Percentiles rank a stretch among this genome's conserved stretches.
phyloP scores from a whole-genome alignment of 2,113 vertebrate species.

The Phycodurus eques region DNA sequence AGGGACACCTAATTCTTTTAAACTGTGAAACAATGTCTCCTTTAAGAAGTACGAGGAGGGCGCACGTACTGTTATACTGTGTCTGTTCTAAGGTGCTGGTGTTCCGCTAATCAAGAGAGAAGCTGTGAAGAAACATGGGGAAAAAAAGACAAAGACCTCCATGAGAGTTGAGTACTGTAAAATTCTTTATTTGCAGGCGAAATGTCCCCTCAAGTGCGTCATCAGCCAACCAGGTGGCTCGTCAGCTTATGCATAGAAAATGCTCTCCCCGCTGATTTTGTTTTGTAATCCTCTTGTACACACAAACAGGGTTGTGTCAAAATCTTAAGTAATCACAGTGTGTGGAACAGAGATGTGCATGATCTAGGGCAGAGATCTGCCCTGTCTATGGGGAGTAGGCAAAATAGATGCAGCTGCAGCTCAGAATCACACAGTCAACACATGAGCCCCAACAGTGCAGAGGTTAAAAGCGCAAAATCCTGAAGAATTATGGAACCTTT shows the following conservation, averaged over 20 bases:
- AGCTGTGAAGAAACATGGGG: background rate
- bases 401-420: constrained; percentile 52
- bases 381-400: constrained; percentile 33
- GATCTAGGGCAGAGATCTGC: constrained; percentile 31
- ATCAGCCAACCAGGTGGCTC: constrained; percentile 4
- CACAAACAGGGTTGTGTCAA: constrained; percentile 15
- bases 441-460: constrained; percentile 10
- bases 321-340: constrained; percentile 37
- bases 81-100: too few relatives aligned
- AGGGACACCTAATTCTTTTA: too few relatives aligned
- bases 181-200: constrained; percentile 46
- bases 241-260: constrained; percentile 3
- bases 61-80: too few relatives aligned
- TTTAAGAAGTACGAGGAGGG: too few relatives aligned
- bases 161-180: background rate
- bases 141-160: background rate
- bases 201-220: constrained; percentile 4
- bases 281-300: constrained; percentile 8
- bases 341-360: constrained; percentile 16
- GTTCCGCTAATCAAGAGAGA: too few relatives aligned
- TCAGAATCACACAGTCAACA: background rate
- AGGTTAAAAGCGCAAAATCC: background rate
- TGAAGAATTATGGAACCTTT: background rate
- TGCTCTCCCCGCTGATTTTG: constrained; percentile 3
- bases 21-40: too few relatives aligned